Evolutionary conservation across 92 coral and sea anemone species (phyloP).

Genomic region (Actinostola sp.): DNA sequence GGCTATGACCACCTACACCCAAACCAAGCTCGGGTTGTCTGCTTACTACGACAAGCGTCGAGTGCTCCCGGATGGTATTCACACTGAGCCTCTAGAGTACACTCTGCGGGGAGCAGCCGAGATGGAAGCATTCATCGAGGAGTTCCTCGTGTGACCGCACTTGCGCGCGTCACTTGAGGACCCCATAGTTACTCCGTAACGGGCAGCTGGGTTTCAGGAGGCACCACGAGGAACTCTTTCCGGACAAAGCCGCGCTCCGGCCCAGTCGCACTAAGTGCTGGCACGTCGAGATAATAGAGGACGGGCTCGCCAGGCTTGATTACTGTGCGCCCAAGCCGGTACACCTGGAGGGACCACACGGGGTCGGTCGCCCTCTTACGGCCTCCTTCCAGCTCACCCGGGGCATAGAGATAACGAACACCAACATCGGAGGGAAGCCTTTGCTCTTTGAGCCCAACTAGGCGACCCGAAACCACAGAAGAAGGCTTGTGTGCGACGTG

Average conservation of each 20-base stretch:
- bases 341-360: neutral
- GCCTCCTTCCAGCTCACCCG: conserved; percentile 4
- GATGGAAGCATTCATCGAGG: too few relatives aligned
- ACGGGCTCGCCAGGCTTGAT: neutral
- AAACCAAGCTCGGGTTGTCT: too few relatives aligned
- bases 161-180: too few relatives aligned
- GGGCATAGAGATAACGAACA: neutral
- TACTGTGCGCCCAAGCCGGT: neutral
- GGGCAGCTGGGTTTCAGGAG: neutral
- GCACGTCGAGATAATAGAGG: neutral
- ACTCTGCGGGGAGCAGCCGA: too few relatives aligned
- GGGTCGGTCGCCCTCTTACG: neutral
- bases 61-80: too few relatives aligned
- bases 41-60: too few relatives aligned
- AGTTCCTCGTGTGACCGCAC: too few relatives aligned
- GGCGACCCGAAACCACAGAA: neutral
- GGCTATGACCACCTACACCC: too few relatives aligned
- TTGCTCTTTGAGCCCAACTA: neutral
- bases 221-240: neutral
- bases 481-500: neutral
- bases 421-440: neutral
- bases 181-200: too few relatives aligned
- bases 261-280: too few relatives aligned
- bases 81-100: too few relatives aligned
- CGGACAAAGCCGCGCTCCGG: neutral